A percentile compares a stretch with the other conserved stretches of the same genome.
These are phyloP conservation scores for Pleuronectes platessa DNA, from an alignment of 2,113 vertebrate genomes.

Conservation along the genomic window DNA sequence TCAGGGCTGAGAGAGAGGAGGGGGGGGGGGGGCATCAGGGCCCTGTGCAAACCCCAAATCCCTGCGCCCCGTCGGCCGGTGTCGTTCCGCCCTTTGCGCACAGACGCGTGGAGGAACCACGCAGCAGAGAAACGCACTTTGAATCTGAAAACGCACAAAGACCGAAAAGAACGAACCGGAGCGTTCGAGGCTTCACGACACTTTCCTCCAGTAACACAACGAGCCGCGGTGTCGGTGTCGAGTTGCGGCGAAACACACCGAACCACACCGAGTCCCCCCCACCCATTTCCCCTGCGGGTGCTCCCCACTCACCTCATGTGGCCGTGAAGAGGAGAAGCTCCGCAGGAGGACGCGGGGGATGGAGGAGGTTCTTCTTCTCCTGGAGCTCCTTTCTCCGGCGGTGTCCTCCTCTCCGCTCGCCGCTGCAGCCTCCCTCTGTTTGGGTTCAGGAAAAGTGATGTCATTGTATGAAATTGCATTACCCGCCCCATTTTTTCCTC, in stretches of 20 bases:
- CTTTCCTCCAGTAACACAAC: too few species aligned
- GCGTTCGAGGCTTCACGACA: too few species aligned
- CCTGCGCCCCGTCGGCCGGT: too few species aligned
- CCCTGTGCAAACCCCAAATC: too few species aligned
- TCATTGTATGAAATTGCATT: conserved; percentile 78
- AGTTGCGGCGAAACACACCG: not conserved
- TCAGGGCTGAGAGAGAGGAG: too few species aligned
- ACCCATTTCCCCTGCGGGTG: too few species aligned
- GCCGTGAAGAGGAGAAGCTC: too few species aligned
- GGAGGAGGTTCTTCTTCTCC: not conserved
- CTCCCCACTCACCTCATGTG: not conserved
- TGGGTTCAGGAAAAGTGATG: conserved; percentile 82
- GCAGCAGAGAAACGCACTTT: not conserved
- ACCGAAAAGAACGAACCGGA: too few species aligned
- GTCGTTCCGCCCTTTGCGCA: not conserved
- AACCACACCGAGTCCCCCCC: not conserved
- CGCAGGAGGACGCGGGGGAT: not conserved
- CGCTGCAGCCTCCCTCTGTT: conserved; percentile 52
- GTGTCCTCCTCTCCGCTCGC: not conserved
- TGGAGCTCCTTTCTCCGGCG: not conserved
- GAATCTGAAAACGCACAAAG: too few species aligned
- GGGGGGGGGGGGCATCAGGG: too few species aligned
- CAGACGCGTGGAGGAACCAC: not conserved
- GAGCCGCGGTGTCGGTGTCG: too few species aligned
- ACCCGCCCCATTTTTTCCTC: conserved; percentile 71